phyloP scores from a whole-genome alignment of 2,797 vertebrate genomes.

The Parauchenoglanis punctatus region DNA sequence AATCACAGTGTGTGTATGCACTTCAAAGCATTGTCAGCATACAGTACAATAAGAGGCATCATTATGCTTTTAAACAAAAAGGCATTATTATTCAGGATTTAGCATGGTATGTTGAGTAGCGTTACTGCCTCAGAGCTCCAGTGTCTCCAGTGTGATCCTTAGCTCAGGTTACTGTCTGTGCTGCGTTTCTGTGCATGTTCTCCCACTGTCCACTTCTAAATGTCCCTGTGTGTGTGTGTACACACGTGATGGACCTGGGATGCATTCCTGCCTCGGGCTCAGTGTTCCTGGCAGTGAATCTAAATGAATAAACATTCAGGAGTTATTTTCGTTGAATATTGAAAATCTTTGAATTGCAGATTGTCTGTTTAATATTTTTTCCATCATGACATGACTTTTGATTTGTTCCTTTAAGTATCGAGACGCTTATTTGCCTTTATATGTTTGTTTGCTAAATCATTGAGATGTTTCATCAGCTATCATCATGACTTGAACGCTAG shows the following conservation, averaged over 20 bases:
- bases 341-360: background rate
- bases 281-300: background rate
- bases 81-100: background rate
- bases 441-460: too few species aligned
- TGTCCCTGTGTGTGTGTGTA: background rate
- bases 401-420: background rate
- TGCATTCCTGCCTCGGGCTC: background rate
- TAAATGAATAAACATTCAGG: background rate
- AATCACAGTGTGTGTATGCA: background rate
- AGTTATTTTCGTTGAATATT: background rate
- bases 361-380: background rate
- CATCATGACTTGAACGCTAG: background rate
- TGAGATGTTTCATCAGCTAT: background rate
- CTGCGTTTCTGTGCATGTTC: background rate
- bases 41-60: background rate
- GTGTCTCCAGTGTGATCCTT: background rate
- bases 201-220: background rate
- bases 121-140: background rate
- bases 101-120: background rate
- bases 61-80: background rate
- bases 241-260: background rate
- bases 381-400: background rate
- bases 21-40: background rate
- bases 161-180: background rate
- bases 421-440: background rate